Conservation (phyloP, 2,888 invertebrate genomes). For the Dicyrtoma fusca region DNA sequence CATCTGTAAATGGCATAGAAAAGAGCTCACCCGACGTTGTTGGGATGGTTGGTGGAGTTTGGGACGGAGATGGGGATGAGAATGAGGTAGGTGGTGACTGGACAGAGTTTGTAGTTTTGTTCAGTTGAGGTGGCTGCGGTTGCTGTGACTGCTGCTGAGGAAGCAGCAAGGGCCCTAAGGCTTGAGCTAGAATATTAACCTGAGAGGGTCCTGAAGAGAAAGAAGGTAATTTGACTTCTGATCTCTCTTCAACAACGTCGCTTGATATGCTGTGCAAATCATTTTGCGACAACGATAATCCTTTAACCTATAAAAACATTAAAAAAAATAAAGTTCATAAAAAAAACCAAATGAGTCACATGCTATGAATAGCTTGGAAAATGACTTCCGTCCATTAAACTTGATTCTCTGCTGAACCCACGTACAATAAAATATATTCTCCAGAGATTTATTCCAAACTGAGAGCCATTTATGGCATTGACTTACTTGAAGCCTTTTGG, state of each 20-base stretch:
- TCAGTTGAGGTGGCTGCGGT: conserved; percentile 48
- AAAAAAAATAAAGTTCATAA: neutral
- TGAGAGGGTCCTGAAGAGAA: conserved; percentile 48
- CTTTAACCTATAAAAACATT: conserved; percentile 68
- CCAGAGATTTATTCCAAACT: neutral
- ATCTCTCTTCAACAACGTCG: conserved; percentile 54
- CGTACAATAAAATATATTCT: neutral
- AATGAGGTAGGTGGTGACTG: conserved; percentile 60
- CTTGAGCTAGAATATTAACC: conserved; percentile 56
- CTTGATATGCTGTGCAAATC: conserved; percentile 57
- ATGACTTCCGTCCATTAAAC: too few relatives aligned
- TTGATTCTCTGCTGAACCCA: neutral
- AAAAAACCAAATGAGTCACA: neutral
- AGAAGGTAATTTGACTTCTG: conserved; percentile 48
- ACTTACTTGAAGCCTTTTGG: conserved; percentile 60
- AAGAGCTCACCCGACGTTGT: conserved; percentile 43
- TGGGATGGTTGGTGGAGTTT: conserved; percentile 55
- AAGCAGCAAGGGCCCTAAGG: conserved; percentile 55
- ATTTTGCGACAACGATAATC: conserved; percentile 64
- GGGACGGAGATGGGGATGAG: conserved; percentile 62
- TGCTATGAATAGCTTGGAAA: neutral
- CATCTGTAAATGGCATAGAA: too few relatives aligned
- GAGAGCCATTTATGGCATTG: neutral
- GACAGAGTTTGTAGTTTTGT: conserved; percentile 57
- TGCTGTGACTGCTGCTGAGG: conserved; percentile 49